Base-by-base conservation (phyloP, 1,140 invertebrate genomes). In the Zaprionus davidi region DNA sequence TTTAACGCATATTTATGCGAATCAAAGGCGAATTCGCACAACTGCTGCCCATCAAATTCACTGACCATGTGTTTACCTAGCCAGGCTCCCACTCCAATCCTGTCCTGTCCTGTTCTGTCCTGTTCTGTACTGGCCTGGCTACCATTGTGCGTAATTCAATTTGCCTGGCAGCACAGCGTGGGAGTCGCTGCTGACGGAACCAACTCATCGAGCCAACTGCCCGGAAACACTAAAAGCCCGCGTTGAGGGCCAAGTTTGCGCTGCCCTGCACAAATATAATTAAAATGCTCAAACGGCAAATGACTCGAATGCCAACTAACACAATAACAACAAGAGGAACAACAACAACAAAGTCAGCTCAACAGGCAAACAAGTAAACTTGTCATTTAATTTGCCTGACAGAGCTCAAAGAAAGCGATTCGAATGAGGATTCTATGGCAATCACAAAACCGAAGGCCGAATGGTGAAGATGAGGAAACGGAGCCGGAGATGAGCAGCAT, bases 231-330 rank as follows among this genome's bases (percentile, higher is more conserved):
- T 83, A 88, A 88, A 86, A 78, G 70, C 51, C 26, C 46, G 59
- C 59, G 59, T 64, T 67, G 76, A 64, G 63, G 76, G 78, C 60
- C 77, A 66, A 65, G 24, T 46, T 71, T 76, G 68, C 80, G 74
- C 83, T 79, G 76, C 77, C 74, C 81, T 83, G 84, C 83, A 88
- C 83, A 86, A 86, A 86, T 87, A 87, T 87, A 87, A 87, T 87
- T 87, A 87, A 87, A 87, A 81, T 78, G 83, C 74, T 74, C 68
- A 66, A 76, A 65, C 73, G 73, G 60, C 73, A 76, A 76, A 72
- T 76, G 69, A 72, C 70, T 72, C 62, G 57, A 69, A 63, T 66
- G 58, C 67, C 72, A 78, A 31, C 36, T 41, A 28, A 17, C 38
- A 38, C 41, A 36, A 34, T 24, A 44, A 17, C 53, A 51, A 59